These are phyloP conservation scores for Orbicella faveolata DNA, from an alignment of 64 coral and sea anemone species.

Conservation along the genomic window DNA sequence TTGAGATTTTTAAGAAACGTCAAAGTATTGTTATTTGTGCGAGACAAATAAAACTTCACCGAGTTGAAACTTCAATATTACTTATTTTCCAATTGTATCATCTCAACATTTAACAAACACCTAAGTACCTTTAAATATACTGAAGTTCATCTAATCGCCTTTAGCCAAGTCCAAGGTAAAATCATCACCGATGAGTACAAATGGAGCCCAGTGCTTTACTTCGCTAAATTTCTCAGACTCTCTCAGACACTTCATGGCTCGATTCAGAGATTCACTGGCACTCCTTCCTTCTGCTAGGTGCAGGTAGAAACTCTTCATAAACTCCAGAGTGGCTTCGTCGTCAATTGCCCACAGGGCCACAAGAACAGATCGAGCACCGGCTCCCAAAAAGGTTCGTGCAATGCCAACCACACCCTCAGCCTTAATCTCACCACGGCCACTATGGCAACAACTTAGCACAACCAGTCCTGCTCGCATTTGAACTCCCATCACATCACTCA, in stretches of 20 bases:
- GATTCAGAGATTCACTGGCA: constrained; percentile 15
- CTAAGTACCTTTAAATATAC: no score
- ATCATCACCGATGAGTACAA: constrained; percentile 45
- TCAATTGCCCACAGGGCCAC: constrained; percentile 20
- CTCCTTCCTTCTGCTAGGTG: constrained; percentile 2
- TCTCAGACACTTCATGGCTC: constrained; percentile 29
- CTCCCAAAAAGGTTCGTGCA: neutral
- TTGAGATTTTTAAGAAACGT: no score
- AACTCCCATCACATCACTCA: constrained; percentile 1
- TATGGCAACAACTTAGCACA: constrained; percentile 37
- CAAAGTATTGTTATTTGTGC: no score
- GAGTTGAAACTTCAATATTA: no score
- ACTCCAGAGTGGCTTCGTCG: constrained; percentile 17
- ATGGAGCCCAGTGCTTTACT: constrained; percentile 30
- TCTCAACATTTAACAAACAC: no score
- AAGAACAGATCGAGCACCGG: constrained; percentile 38
- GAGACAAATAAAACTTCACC: no score
- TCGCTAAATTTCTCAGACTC: neutral
- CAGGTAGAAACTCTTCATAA: constrained; percentile 20
- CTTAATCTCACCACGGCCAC: constrained; percentile 35
- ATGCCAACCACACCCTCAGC: constrained; percentile 39
- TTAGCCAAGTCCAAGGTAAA: neutral
- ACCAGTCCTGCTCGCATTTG: constrained; percentile 20
- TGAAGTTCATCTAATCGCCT: neutral
- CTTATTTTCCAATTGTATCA: no score